A percentile compares a stretch with the other conserved stretches of the same genome.
phyloP scores from a whole-genome alignment of 2,888 invertebrate species.

The Lysandra bellargus region DNA sequence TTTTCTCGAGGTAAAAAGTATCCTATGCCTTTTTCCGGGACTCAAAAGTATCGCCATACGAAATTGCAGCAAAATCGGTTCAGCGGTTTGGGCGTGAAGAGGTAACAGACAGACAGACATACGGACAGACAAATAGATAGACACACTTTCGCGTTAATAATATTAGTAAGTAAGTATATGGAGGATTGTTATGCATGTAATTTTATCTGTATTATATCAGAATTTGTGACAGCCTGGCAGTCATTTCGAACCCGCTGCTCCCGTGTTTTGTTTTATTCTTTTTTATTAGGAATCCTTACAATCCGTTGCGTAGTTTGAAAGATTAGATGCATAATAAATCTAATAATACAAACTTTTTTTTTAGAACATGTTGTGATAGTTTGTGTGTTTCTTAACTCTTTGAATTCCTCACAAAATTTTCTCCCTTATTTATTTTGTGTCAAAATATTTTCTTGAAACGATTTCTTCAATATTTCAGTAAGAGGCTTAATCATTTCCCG shows the following conservation, averaged over 20 bases:
- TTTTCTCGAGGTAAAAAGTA: no score
- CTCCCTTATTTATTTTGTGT: neutral
- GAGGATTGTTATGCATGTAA: no score
- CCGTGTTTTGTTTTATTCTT: neutral
- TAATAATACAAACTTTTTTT: no score
- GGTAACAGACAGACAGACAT: no score
- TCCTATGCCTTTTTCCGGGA: no score
- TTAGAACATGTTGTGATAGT: neutral
- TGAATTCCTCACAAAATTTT: neutral
- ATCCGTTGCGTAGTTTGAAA: no score
- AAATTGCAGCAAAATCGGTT: no score
- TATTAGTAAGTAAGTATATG: no score
- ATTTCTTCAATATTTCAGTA: neutral
- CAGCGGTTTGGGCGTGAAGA: no score
- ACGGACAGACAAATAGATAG: no score
- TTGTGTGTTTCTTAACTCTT: neutral
- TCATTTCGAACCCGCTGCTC: neutral
- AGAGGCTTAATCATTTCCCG: neutral
- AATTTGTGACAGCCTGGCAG: conserved; percentile 28
- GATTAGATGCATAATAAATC: no score
- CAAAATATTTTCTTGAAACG: neutral
- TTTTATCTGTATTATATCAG: neutral
- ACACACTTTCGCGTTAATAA: neutral
- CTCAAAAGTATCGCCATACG: no score
- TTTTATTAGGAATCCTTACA: neutral